phyloP scores from a whole-genome alignment of 2,888 invertebrate species.

The Ypsolopha sequella region DNA sequence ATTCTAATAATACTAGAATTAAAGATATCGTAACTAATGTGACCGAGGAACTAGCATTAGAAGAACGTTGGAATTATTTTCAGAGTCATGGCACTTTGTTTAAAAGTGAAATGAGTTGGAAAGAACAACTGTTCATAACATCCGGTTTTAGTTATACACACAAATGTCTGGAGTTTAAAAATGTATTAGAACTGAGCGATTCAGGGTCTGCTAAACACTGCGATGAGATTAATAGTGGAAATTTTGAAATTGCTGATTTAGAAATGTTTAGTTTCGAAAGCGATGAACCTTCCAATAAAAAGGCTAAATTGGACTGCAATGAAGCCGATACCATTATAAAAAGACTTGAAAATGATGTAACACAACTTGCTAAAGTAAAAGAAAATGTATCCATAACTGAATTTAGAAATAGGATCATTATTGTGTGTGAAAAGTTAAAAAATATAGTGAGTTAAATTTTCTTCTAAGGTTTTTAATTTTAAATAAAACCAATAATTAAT shows the following conservation, averaged over 20 bases:
- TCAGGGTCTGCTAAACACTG: constrained; percentile 1
- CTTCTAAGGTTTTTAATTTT: constrained; percentile 11
- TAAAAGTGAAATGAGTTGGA: constrained; percentile 10
- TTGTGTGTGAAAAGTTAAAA: constrained; percentile 32
- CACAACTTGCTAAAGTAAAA: constrained; percentile 26
- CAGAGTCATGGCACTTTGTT: constrained; percentile 8
- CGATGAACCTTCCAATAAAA: constrained; percentile 39
- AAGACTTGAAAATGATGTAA: constrained; percentile 33
- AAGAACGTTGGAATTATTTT: constrained; percentile 20
- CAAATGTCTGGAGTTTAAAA: constrained; percentile 25
- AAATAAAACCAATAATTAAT: constrained; percentile 44
- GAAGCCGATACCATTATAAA: constrained; percentile 28
- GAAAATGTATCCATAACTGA: constrained; percentile 26
- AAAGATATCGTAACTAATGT: constrained; percentile 19
- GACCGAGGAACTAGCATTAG: constrained; percentile 18
- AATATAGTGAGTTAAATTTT: constrained; percentile 30
- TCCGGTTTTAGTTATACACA: constrained; percentile 22
- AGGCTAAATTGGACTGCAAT: constrained; percentile 28
- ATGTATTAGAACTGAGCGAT: constrained; percentile 7
- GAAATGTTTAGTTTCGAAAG: constrained; percentile 34
- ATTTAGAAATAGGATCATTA: constrained; percentile 29
- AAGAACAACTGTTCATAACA: constrained; percentile 15
- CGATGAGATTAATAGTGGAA: constrained; percentile 18
- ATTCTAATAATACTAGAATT: constrained; percentile 16
- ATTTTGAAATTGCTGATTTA: constrained; percentile 45